Evolutionary conservation across 2,888 invertebrate species (phyloP).

Genomic region (Ashinkailepas kermadecensis): DNA sequence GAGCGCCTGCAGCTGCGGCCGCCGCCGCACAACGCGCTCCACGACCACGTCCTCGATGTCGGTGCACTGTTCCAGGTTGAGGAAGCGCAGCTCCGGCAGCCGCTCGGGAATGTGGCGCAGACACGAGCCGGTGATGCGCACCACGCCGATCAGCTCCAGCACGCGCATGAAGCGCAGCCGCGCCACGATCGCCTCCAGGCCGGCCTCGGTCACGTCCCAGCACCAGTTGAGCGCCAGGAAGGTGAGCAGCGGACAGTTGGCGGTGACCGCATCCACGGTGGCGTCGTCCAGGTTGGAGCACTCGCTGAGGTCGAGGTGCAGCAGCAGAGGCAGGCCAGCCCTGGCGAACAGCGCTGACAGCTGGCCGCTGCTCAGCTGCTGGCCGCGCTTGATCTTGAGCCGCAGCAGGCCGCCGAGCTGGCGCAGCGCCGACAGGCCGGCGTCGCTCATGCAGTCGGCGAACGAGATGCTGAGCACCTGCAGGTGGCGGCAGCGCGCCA

Average conservation of each 20-base stretch:
- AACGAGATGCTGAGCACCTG: slow-evolving; percentile 31
- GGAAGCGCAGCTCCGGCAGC: slow-evolving; percentile 30
- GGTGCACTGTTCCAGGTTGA: slow-evolving; percentile 33
- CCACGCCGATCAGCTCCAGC: slow-evolving; percentile 31
- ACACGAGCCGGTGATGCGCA: slow-evolving; percentile 30
- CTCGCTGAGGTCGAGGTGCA: slow-evolving; percentile 32
- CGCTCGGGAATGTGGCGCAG: slow-evolving; percentile 27
- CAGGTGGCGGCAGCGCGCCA: slow-evolving; percentile 28
- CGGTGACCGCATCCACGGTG: slow-evolving; percentile 29
- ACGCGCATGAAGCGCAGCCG: slow-evolving; percentile 28
- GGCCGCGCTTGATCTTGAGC: slow-evolving; percentile 31
- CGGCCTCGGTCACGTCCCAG: slow-evolving; percentile 34
- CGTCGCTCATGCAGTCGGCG: slow-evolving; percentile 32
- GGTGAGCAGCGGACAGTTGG: slow-evolving; percentile 28
- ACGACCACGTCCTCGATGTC: slow-evolving; percentile 26
- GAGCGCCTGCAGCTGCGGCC: slow-evolving; percentile 27
- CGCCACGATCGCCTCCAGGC: slow-evolving; percentile 28
- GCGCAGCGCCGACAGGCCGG: slow-evolving; percentile 29
- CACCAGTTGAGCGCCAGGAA: slow-evolving; percentile 33
- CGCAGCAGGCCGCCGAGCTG: slow-evolving; percentile 28
- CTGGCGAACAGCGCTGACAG: slow-evolving; percentile 27
- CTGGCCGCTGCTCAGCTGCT: slow-evolving; percentile 29
- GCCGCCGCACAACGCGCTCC: slow-evolving; percentile 24
- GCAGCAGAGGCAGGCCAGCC: slow-evolving; percentile 26
- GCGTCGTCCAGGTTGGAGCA: slow-evolving; percentile 31